Base-by-base conservation (phyloP, 2,888 invertebrate genomes). In the Portevinia maculata region DNA sequence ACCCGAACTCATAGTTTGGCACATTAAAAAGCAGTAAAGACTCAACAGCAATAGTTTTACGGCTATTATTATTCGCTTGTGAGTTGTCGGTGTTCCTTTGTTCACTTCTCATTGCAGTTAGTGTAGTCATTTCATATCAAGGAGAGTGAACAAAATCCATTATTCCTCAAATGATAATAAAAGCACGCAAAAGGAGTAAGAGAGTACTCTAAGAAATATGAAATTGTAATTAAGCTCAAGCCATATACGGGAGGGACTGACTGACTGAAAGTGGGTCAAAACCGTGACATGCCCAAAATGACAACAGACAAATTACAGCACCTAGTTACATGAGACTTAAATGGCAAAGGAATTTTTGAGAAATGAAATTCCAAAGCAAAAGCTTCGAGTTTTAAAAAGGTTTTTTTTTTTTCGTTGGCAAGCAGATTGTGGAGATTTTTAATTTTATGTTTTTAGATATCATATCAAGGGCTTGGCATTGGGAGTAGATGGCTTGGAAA, bases 151-250 rank as follows among this genome's bases (percentile, higher is more conserved):
- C 34, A 41, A 15, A 28, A 50, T 50, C 28, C 50, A 13, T 24
- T 34, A 32, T 17, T 30, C 19, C 6, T 32, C 1, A 19, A 32
- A 19, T 19, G n/a, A 53, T 30, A 19, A 32, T 34, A 34, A 53
- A 53, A 53, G 17, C 34, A n/a, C 17, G 19, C 17, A 44, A 44
- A 19, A 17, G 21, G 24, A 48, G 48, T 28, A 48, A 7, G 9
- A 19, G 34, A 34, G 21, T 34, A 17, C 34, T 34, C 19, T 53
- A 11, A 32, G 60, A 62, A 62, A 48, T 21, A 39, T 48, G 48
- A 48, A 62, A 62, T 13, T 48, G 62, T 62, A 62, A 48, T 62
- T 62, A 62, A 46, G 48, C 34, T 48, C 21, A 44, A 41, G 15
- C 17, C 24, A 41, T 59, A 24, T 15, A 8, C 24, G 24, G 5